These are phyloP conservation scores for Sycobia sp. DNA, from an alignment of 1,140 invertebrate genomes.

Conservation along the genomic window DNA sequence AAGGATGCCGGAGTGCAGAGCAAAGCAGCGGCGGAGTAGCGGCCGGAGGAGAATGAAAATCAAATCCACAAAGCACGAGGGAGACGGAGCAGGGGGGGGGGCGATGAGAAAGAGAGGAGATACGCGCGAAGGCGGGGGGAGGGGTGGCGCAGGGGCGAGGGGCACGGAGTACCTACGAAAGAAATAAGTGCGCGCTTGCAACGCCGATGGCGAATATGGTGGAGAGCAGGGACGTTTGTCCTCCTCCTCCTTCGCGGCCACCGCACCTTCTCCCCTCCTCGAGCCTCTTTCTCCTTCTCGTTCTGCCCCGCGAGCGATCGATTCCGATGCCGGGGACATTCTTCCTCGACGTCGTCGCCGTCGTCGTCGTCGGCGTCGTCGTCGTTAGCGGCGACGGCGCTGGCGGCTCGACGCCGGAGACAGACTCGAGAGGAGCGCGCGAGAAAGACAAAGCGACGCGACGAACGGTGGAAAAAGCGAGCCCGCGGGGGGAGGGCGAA, in stretches of 20 bases:
- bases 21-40: too few species aligned
- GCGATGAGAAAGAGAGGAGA: too few species aligned
- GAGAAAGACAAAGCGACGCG: constrained; percentile 31
- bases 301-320: constrained; percentile 47
- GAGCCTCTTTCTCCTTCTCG: constrained; percentile 8
- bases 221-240: constrained; percentile 33
- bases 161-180: constrained; percentile 54
- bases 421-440: constrained; percentile 16
- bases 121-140: too few species aligned
- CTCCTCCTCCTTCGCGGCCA: constrained; percentile 3
- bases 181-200: constrained; percentile 59
- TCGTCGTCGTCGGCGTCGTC: constrained; percentile 34
- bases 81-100: constrained; percentile 26
- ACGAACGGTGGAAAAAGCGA: neutral
- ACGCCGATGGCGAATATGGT: constrained; percentile 59
- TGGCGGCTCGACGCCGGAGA: constrained; percentile 19
- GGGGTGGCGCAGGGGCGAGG: too few species aligned
- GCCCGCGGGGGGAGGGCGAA: too few species aligned
- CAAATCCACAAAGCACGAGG: constrained; percentile 23
- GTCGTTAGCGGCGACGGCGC: constrained; percentile 32
- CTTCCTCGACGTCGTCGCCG: constrained; percentile 43
- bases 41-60: constrained; percentile 25
- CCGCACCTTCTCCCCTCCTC: neutral
- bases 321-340: constrained; percentile 58
- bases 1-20: neutral